Evolutionary conservation across 2,888 invertebrate species (phyloP).

Genomic region (Cerastis rubricosa): DNA sequence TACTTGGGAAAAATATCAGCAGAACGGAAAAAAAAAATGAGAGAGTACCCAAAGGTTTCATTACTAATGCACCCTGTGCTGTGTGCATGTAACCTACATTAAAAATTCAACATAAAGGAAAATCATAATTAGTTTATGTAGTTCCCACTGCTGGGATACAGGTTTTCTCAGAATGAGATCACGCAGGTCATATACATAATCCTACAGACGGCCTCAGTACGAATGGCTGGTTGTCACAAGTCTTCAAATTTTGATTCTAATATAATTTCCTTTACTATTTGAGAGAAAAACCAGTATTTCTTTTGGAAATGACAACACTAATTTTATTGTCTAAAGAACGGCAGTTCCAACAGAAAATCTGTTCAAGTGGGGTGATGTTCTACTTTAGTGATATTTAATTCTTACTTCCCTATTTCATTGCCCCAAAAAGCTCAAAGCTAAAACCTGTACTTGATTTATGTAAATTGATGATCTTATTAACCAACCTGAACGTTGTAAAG

Average conservation of each 20-base stretch:
- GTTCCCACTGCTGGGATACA: not conserved
- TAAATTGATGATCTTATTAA: conserved; percentile 33
- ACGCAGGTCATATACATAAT: not conserved
- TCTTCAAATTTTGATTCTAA: not conserved
- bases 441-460: no score
- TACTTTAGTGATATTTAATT: not conserved
- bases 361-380: not conserved
- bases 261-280: not conserved
- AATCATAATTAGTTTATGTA: not conserved
- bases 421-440: no score
- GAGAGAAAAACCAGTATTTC: not conserved
- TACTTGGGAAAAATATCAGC: not conserved
- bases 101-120: not conserved
- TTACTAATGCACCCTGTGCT: not conserved
- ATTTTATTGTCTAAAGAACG: not conserved
- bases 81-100: not conserved
- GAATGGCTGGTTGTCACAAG: not conserved
- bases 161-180: not conserved
- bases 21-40: not conserved
- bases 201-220: not conserved
- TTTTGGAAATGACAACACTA: not conserved
- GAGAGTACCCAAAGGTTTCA: not conserved
- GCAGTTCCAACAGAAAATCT: not conserved
- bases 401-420: not conserved
- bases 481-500: conserved; percentile 28